A percentile compares a stretch with the other conserved stretches of the same genome.
phyloP scores from a whole-genome alignment of 2,888 invertebrate species.

The Caenorhabditis drosophilae region DNA sequence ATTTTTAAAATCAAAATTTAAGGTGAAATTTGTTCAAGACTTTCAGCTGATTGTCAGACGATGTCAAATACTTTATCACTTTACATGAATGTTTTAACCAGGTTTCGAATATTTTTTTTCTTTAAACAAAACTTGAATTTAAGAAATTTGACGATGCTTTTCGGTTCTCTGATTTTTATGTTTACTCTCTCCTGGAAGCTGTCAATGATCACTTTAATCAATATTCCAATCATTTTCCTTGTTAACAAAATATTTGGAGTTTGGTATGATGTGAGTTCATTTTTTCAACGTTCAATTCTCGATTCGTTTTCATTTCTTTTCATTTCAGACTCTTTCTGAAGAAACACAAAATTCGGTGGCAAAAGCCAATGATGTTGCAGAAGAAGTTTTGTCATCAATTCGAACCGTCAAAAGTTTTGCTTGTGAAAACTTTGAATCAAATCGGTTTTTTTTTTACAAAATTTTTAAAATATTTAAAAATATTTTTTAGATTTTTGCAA shows the following conservation, averaged over 20 bases:
- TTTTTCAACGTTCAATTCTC: slow-evolving; percentile 7
- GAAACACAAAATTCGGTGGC: slow-evolving; percentile 70
- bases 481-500: too few relatives aligned
- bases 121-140: slow-evolving; percentile 35
- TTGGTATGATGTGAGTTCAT: slow-evolving; percentile 69
- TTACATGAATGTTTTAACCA: slow-evolving; percentile 70
- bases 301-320: neutral
- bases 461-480: too few relatives aligned
- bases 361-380: slow-evolving; percentile 71
- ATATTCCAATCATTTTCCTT: slow-evolving; percentile 70
- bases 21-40: slow-evolving; percentile 71
- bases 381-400: slow-evolving; percentile 70
- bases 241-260: slow-evolving; percentile 71
- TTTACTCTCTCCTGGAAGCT: slow-evolving; percentile 71
- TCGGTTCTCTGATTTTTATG: slow-evolving; percentile 71
- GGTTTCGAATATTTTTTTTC: slow-evolving; percentile 9
- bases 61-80: slow-evolving; percentile 71
- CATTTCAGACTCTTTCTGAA: slow-evolving; percentile 69
- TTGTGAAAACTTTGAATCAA: slow-evolving; percentile 69
- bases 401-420: slow-evolving; percentile 72
- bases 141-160: slow-evolving; percentile 69
- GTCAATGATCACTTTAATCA: slow-evolving; percentile 70
- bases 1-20: slow-evolving; percentile 14
- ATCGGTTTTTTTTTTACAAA: too few relatives aligned
- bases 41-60: slow-evolving; percentile 71